phyloP scores from a whole-genome alignment of 2,113 vertebrate species.

The Proteles cristata region DNA sequence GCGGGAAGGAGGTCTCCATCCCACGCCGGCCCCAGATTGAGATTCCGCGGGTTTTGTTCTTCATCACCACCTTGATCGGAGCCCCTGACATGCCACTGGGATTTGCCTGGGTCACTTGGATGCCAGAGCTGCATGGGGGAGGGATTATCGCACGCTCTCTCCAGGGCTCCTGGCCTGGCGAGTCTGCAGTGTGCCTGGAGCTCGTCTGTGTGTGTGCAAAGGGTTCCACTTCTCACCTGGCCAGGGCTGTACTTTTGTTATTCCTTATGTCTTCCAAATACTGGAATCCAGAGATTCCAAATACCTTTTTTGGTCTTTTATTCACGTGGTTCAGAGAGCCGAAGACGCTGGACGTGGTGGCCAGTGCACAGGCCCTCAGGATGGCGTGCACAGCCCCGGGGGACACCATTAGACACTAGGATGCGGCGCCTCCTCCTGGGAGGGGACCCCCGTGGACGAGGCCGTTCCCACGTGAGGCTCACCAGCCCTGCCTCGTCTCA shows the following conservation, averaged over 20 bases:
- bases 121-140: too few species aligned
- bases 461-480: neutral
- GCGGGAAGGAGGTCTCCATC: neutral
- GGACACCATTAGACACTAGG: neutral
- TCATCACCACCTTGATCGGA: neutral
- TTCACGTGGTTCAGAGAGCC: neutral
- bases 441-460: neutral
- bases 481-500: neutral
- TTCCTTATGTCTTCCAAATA: too few species aligned
- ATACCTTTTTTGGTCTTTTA: too few species aligned
- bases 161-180: neutral
- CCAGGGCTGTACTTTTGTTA: neutral
- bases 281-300: neutral
- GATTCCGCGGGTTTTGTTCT: neutral
- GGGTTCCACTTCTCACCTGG: neutral
- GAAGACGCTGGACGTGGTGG: neutral
- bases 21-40: neutral
- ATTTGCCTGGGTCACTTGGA: accelerated
- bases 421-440: neutral
- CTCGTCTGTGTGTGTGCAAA: neutral
- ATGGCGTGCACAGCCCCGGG: neutral
- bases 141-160: neutral
- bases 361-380: neutral
- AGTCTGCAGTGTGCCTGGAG: neutral
- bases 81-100: neutral